Conservation (phyloP, 2,113 vertebrate genomes). For the Oreochromis tanganicae region DNA sequence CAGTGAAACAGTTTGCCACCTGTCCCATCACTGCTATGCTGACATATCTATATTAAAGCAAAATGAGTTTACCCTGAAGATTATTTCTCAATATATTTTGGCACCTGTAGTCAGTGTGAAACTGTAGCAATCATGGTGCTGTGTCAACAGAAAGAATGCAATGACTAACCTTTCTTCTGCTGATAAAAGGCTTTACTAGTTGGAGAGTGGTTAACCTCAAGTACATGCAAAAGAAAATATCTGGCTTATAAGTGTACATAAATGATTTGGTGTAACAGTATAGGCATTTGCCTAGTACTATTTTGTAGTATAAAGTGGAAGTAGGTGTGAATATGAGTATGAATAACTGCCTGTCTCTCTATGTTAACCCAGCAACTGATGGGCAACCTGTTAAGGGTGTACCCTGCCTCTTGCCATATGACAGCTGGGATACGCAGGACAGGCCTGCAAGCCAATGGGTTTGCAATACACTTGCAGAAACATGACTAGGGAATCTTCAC, state of each 20-base stretch:
- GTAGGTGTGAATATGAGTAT: neutral
- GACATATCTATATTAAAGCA: conserved; percentile 45
- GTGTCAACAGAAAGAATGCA: neutral
- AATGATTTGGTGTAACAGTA: neutral
- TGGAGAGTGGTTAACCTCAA: neutral
- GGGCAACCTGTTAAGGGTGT: neutral
- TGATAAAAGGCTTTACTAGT: neutral
- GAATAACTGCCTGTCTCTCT: neutral
- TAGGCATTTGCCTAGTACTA: neutral
- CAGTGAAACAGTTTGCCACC: conserved; percentile 46
- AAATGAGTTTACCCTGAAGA: conserved; percentile 23
- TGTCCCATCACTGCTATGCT: conserved; percentile 25
- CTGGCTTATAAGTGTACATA: neutral
- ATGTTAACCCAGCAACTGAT: neutral
- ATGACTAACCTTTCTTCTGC: neutral
- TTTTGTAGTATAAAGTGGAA: neutral
- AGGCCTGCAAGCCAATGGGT: neutral
- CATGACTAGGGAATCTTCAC: neutral
- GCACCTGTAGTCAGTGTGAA: conserved; percentile 5
- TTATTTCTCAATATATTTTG: conserved; percentile 17
- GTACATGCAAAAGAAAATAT: neutral
- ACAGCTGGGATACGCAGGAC: neutral
- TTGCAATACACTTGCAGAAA: neutral
- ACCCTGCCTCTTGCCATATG: neutral
- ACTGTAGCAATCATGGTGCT: conserved; percentile 9